Evolutionary conservation across 1,140 invertebrate species (phyloP), one percentile per base, ranked within the genome.

Genomic region (Trypoxylus dichotomus): DNA sequence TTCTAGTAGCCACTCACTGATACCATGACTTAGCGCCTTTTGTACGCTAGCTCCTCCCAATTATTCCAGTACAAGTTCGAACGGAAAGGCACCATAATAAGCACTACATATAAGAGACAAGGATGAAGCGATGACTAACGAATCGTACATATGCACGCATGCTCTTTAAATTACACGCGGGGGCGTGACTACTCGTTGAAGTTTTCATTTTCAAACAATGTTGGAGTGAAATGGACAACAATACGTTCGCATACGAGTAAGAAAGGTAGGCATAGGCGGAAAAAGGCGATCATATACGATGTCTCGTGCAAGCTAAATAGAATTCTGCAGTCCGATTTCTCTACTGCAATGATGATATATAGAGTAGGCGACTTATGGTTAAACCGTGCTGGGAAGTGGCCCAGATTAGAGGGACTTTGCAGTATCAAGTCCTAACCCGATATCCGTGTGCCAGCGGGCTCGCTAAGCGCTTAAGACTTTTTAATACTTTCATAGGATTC

Each of bases 321-420:
- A 81, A 80, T 80, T 24, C 79, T 76, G 76, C 74, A 80, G 80
- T 78, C 81, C 78, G 79, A 74, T 74, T 78, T 80, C 81, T 81
- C 60, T 68, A 68, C 60, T 68, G 60, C 60, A 68, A 81, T 82
- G 88, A 90, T 90, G 89, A 90, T 90, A 89, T 90, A 90, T 90
- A 90, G 90, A 90, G 89, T 89, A 88, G 87, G 87, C 89, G 89
- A 90, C 89, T 90, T 90, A 90, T 88, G 87, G 88, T 90, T 89
- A 90, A 90, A 90, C 89, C 89, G 89, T 87, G 89, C 85, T 89
- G 90, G 90, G 89, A 90, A 90, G 90, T 90, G 90, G 90, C 88
- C 89, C 88, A 90, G 89, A 90, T 90, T 90, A 90, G 87, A 90
- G 89, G 83, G 84, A 85, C 84, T 86, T 86, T 85, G 83, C 82